Percentiles rank a stretch among this genome's conserved stretches.
These are phyloP conservation scores for Hirtodrosophila trivittata DNA, from an alignment of 2,888 invertebrate species.

Conservation along the genomic window DNA sequence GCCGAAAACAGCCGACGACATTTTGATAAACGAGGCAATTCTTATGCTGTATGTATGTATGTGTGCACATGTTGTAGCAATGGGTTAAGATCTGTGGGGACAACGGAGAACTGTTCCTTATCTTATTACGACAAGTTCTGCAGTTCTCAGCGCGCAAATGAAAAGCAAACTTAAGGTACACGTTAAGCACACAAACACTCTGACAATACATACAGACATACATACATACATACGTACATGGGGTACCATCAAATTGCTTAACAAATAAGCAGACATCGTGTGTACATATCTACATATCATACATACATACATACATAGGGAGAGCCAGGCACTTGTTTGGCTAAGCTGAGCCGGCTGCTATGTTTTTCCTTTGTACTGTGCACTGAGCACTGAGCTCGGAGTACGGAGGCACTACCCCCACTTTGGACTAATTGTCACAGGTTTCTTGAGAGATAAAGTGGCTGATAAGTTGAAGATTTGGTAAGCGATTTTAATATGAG, in stretches of 20 bases:
- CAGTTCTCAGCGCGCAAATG: conserved; percentile 44
- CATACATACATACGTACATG: conserved; percentile 18
- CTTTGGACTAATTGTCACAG: conserved; percentile 23
- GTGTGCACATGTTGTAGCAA: conserved; percentile 46
- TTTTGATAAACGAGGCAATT: conserved; percentile 51
- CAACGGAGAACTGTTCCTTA: conserved; percentile 38
- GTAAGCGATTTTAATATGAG: too few species aligned
- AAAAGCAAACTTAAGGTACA: conserved; percentile 56
- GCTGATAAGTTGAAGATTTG: conserved; percentile 38
- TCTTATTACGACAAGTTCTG: conserved; percentile 26
- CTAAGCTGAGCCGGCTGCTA: conserved; percentile 23
- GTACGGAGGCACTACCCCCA: conserved; percentile 18
- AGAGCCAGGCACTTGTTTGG: conserved; percentile 28
- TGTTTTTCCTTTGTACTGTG: conserved; percentile 23
- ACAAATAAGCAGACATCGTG: conserved; percentile 49
- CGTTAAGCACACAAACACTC: conserved; percentile 24
- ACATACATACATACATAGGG: background rate
- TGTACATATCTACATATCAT: too few species aligned
- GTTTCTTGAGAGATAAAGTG: conserved; percentile 44
- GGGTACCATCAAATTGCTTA: conserved; percentile 65
- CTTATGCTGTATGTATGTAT: conserved; percentile 24
- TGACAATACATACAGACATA: conserved; percentile 27
- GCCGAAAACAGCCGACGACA: conserved; percentile 32
- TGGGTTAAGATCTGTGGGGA: conserved; percentile 60
- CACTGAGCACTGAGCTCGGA: too few species aligned